phyloP scores from a whole-genome alignment of 2,888 invertebrate genomes.

The Ectobius pallidus region DNA sequence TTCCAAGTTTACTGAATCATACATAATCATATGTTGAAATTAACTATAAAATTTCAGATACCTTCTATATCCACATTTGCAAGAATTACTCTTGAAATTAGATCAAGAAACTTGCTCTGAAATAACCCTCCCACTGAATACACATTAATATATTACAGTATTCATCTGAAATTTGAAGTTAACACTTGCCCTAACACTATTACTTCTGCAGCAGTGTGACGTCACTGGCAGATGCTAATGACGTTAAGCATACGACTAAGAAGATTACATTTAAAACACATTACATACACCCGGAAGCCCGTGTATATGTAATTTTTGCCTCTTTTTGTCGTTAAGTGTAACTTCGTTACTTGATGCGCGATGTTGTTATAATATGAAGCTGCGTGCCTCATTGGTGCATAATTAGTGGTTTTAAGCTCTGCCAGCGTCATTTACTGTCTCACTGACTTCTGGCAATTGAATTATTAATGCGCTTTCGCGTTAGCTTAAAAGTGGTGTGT shows the following conservation, averaged over 20 bases:
- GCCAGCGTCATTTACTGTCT: background rate
- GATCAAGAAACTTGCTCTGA: too few species aligned
- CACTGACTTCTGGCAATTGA: background rate
- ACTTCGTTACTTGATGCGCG: background rate
- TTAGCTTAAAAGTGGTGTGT: background rate
- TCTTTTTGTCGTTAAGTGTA: background rate
- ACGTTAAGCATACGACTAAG: background rate
- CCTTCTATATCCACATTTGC: too few species aligned
- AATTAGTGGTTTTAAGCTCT: background rate
- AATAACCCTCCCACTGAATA: too few species aligned
- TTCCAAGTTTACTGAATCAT: too few species aligned
- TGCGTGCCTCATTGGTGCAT: background rate
- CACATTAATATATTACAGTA: background rate
- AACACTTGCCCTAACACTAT: background rate
- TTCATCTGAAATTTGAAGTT: background rate
- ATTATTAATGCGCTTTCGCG: background rate
- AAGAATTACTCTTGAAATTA: too few species aligned
- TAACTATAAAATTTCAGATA: too few species aligned
- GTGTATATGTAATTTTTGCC: background rate
- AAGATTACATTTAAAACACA: background rate
- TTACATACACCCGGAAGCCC: background rate
- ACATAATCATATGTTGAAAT: too few species aligned
- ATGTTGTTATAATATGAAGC: background rate
- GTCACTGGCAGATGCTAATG: background rate
- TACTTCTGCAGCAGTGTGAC: background rate